Evolutionary conservation across 2,888 invertebrate species (phyloP), one percentile per base, ranked within the genome.

Genomic region (Tuberolachnus salignus): DNA sequence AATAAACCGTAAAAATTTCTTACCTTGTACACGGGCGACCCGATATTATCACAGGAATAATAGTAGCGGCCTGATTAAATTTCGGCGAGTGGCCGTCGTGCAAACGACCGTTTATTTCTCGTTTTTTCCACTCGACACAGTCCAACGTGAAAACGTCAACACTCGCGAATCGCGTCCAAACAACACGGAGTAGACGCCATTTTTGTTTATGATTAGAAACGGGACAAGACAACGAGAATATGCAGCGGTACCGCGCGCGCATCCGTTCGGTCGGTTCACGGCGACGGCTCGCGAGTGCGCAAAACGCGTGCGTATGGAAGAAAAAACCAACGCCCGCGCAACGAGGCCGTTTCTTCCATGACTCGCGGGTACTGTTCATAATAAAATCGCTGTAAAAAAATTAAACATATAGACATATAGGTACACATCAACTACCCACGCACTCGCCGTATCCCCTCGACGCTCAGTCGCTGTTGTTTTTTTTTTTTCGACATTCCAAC

Each of bases 141-240:
- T 78, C 44, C 34, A 78, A 78, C 49, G 67, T 26, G 34, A 59
- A 78, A 69, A 78, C 57, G 59, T 59, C 51, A 78, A 73, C 67
- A 67, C 49, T 69, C 75, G 67, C 75, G 75, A 78, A 59, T 59
- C 75, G 67, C 67, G 59, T 67, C 59, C 57, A 59, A 59, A 67
- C 57, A 16, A 78, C 59, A 78, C 75, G 67, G 34, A 59, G 67
- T 19, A 67, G 75, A 78, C 75, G 75, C 75, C 75, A 78, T 78
- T 78, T 78, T 78, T 78, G 59, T 78, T 78, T 78, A 67, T 78
- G 75, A 78, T 78, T 78, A 78, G 66, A 75, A 78, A 67, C 67
- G 67, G 75, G 75, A 78, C 75, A 78, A 78, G 75, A 78, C 75
- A 78, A 78, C 75, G 67, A 78, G 67, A 78, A 67, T 78, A 67